A percentile compares a stretch with the other conserved stretches of the same genome.
Evolutionary conservation across 1,140 invertebrate species (phyloP).

Genomic region (Papilio machaon): DNA sequence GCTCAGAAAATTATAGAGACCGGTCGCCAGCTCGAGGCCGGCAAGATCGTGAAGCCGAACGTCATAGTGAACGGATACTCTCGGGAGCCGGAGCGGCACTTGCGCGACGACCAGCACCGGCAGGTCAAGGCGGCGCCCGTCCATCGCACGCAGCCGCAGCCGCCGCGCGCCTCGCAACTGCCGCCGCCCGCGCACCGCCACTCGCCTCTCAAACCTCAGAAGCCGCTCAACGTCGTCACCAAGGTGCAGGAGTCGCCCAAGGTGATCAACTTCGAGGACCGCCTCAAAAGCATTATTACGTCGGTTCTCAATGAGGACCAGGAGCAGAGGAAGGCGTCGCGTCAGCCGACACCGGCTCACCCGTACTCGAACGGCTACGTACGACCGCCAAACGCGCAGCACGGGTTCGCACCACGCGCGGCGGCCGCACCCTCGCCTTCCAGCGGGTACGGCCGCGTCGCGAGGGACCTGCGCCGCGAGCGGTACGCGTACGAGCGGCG

Average conservation of each 20-base stretch:
- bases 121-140: conserved; percentile 51
- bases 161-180: conserved; percentile 47
- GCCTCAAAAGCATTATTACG: conserved; percentile 96
- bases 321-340: conserved; percentile 77
- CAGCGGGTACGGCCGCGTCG: conserved; percentile 43
- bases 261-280: conserved; percentile 94
- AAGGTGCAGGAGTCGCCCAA: conserved; percentile 89
- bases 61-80: conserved; percentile 77
- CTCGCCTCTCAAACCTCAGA: conserved; percentile 76
- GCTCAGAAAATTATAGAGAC: conserved; percentile 95
- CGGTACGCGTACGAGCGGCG: conserved; percentile 58
- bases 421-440: conserved; percentile 58
- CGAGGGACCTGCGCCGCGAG: conserved; percentile 51
- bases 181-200: conserved; percentile 64
- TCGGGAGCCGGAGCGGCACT: conserved; percentile 67
- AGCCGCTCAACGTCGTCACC: conserved; percentile 74
- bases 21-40: conserved; percentile 92
- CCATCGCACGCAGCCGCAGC: conserved; percentile 48
- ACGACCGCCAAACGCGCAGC: conserved; percentile 49
- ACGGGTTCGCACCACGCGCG: conserved; percentile 43
- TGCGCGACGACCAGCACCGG: conserved; percentile 59
- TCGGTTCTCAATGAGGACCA: conserved; percentile 93
- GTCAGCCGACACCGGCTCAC: conserved; percentile 58
- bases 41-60: conserved; percentile 83
- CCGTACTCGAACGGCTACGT: conserved; percentile 71